These are phyloP conservation scores for Amblyjoppa proteus DNA, from an alignment of 2,888 invertebrate genomes.

Conservation along the genomic window DNA sequence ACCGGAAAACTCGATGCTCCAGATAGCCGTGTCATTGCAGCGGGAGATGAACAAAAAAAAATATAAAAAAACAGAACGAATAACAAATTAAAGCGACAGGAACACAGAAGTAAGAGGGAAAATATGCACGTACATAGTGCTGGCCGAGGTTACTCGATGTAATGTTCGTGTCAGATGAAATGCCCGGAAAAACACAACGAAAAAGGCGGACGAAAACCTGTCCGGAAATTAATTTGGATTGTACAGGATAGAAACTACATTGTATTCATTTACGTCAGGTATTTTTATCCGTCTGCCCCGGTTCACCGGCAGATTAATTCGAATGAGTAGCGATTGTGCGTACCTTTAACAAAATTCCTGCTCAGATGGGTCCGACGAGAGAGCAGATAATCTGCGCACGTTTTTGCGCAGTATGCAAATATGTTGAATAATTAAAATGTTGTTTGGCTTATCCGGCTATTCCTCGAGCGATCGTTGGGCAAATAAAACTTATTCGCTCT, in stretches of 20 bases:
- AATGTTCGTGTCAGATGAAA: neutral
- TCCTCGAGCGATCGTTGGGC: neutral
- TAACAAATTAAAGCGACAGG: neutral
- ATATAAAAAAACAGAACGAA: slow-evolving; percentile 8
- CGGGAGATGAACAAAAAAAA: neutral
- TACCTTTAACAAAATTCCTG: neutral
- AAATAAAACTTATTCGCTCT: neutral
- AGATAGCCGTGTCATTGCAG: slow-evolving; percentile 43
- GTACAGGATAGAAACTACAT: neutral
- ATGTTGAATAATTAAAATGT: neutral
- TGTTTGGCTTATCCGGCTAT: neutral
- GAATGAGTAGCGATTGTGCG: neutral
- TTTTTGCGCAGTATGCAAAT: neutral
- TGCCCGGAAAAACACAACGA: neutral
- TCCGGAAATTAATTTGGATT: neutral
- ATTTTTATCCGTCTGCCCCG: neutral
- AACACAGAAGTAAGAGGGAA: slow-evolving; percentile 4
- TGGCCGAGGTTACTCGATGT: neutral
- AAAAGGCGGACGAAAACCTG: neutral
- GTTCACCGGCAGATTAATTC: neutral
- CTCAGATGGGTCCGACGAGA: neutral
- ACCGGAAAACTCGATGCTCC: slow-evolving; percentile 37
- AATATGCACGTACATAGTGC: neutral
- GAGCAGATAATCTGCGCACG: neutral
- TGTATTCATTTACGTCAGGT: neutral